Conservation (phyloP, 2,888 invertebrate genomes). For the Kryphioiulus occultus region DNA sequence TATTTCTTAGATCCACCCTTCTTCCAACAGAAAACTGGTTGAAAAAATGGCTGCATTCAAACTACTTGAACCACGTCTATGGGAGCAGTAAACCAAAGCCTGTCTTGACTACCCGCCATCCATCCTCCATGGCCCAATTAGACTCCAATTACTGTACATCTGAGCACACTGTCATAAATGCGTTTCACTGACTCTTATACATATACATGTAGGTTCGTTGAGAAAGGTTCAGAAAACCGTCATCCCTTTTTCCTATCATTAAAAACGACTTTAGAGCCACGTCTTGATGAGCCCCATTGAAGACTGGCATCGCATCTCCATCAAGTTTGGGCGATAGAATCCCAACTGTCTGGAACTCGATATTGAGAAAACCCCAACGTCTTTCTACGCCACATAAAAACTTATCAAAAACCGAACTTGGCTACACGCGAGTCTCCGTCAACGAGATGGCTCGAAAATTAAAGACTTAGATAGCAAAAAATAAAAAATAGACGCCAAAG, state of each 20-base stretch:
- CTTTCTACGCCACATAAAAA: neutral
- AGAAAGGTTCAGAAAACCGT: neutral
- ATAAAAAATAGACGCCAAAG: neutral
- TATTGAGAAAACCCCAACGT: neutral
- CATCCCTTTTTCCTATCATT: neutral
- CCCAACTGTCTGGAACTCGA: neutral
- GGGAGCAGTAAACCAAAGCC: too few relatives aligned
- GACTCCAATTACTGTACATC: neutral
- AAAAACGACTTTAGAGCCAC: neutral
- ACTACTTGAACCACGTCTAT: too few relatives aligned
- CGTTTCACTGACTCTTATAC: too few relatives aligned
- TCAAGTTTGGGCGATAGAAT: neutral
- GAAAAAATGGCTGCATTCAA: too few relatives aligned
- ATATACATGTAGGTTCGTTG: too few relatives aligned
- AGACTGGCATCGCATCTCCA: neutral
- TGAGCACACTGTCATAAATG: neutral
- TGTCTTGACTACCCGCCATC: neutral
- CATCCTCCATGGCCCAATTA: neutral
- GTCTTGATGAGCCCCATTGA: neutral
- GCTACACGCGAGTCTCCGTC: neutral
- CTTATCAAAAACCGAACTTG: neutral
- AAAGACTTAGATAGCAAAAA: neutral
- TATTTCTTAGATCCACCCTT: too few relatives aligned
- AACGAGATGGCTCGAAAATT: neutral
- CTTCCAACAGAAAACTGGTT: too few relatives aligned